phyloP scores from a whole-genome alignment of 2,888 invertebrate genomes.

The Nematopogon swammerdamellus region DNA sequence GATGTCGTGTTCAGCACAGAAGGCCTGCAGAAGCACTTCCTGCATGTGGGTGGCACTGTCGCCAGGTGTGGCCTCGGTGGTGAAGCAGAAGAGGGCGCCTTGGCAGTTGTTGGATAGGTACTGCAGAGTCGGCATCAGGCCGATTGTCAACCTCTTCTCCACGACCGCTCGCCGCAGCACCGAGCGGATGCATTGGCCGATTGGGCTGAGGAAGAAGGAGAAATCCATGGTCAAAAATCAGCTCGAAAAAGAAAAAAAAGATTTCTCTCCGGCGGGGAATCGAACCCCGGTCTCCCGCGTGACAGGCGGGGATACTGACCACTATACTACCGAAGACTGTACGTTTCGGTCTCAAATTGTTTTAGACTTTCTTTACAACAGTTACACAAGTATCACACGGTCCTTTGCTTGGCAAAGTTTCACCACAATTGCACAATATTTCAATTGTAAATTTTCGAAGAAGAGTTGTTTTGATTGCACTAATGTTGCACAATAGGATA shows the following conservation, averaged over 20 bases:
- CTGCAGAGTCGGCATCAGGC: constrained; percentile 61
- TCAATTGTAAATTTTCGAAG: no score
- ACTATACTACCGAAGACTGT: constrained; percentile 54
- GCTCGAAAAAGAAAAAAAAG: constrained; percentile 8
- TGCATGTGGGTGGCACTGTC: constrained; percentile 78
- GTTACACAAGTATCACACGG: no score
- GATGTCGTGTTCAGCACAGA: constrained; percentile 76
- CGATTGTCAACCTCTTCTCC: constrained; percentile 60
- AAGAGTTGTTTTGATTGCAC: no score
- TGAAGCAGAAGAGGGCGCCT: constrained; percentile 65
- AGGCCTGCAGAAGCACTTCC: constrained; percentile 72
- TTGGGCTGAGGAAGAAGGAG: constrained; percentile 34
- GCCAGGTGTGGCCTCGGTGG: constrained; percentile 64
- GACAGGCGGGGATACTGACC: constrained; percentile 59
- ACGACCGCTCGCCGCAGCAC: constrained; percentile 50
- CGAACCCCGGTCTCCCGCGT: constrained; percentile 60
- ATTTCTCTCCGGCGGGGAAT: constrained; percentile 52
- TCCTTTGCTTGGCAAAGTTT: no score
- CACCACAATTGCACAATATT: no score
- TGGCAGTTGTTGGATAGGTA: constrained; percentile 56
- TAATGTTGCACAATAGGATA: constrained; percentile 6
- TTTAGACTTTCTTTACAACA: no score
- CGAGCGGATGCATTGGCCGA: constrained; percentile 51
- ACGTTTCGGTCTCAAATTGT: constrained; percentile 9
- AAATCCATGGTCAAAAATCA: constrained; percentile 8